Percentiles rank a stretch among this genome's conserved stretches.
Conservation (phyloP, 2,797 vertebrate genomes). For the Myotis pilosus region DNA sequence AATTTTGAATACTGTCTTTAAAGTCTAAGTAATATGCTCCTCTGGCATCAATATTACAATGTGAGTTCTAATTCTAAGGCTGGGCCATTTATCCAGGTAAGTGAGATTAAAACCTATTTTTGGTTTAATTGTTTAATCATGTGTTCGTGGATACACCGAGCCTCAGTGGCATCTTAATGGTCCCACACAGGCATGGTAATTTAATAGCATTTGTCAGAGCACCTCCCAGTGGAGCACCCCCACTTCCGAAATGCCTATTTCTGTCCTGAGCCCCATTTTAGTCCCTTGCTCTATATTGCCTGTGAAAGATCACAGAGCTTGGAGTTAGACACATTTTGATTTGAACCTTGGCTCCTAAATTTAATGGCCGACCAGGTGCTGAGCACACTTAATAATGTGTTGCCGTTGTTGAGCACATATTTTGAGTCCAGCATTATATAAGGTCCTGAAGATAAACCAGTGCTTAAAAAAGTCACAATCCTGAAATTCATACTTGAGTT, state of each 20-base stretch:
- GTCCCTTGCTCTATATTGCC: not conserved
- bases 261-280: not conserved
- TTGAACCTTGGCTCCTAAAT: not conserved
- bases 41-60: not conserved
- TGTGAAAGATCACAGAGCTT: not conserved
- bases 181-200: not conserved
- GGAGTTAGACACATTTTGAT: not conserved
- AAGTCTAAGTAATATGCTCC: not conserved
- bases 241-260: not conserved
- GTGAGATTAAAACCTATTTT: not conserved
- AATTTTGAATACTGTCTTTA: not conserved
- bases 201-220: not conserved
- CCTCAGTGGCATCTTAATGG: not conserved
- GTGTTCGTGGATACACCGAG: not conserved
- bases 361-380: not conserved
- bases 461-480: not conserved
- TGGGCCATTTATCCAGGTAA: not conserved
- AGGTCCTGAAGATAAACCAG: not conserved
- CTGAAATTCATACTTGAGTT: not conserved
- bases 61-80: not conserved
- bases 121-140: not conserved
- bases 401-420: not conserved
- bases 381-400: not conserved
- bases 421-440: not conserved
- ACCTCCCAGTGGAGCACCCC: not conserved